Percentiles rank a stretch among this genome's conserved stretches.
Conservation (phyloP, 2,797 vertebrate genomes). For the Ammospiza maritima region DNA sequence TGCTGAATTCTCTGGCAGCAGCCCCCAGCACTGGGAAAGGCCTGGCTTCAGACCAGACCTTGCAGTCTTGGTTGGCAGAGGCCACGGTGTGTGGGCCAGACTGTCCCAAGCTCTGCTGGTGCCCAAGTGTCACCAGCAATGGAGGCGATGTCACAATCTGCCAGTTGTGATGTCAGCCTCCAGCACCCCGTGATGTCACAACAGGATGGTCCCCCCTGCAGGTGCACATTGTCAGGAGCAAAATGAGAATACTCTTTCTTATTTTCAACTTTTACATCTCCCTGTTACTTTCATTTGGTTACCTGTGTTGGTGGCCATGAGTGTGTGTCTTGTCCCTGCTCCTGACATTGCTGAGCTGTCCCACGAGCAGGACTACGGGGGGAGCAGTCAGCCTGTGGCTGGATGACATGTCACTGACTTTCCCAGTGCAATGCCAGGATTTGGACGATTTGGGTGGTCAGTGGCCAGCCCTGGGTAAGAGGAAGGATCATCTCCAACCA, state of each 20-base stretch:
- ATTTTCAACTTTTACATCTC: not conserved
- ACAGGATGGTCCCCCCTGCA: not conserved
- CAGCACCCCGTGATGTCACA: not conserved
- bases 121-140: not conserved
- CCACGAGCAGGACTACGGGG: not conserved
- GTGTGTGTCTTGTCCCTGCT: not conserved
- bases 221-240: not conserved
- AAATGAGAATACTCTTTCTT: not conserved
- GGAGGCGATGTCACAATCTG: not conserved
- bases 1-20: not conserved
- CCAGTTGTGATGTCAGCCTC: not conserved
- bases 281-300: not conserved
- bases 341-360: not conserved
- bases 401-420: not conserved
- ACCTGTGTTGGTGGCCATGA: not conserved
- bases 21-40: not conserved
- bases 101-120: not conserved
- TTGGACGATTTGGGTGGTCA: not conserved
- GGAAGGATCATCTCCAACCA: rapidly evolving
- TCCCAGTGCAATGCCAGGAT: not conserved
- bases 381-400: not conserved
- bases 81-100: not conserved
- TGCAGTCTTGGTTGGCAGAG: not conserved
- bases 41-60: not conserved
- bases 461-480: not conserved